Percentiles rank a stretch among this genome's conserved stretches.
Evolutionary conservation across 2,888 invertebrate species (phyloP).

Genomic region (Ornithoptera priamus): DNA sequence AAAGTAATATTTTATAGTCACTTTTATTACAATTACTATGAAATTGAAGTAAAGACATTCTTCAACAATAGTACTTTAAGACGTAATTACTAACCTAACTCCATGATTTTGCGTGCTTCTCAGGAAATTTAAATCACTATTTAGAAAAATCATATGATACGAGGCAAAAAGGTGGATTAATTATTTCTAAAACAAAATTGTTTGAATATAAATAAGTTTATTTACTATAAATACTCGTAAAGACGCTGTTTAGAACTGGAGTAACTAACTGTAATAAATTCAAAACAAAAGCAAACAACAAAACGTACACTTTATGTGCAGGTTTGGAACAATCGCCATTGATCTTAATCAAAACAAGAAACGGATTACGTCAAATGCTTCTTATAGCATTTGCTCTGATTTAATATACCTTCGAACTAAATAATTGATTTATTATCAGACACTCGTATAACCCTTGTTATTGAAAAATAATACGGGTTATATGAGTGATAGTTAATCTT

Average conservation of each 20-base stretch:
- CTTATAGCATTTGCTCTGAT: background rate
- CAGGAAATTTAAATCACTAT: background rate
- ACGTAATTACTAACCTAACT: background rate
- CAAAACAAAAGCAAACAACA: background rate
- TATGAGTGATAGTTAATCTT: no score
- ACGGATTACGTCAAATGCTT: slow-evolving; percentile 2
- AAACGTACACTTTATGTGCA: background rate
- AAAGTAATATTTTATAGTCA: no score
- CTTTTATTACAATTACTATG: no score
- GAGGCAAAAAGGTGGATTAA: background rate
- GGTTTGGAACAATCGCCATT: background rate
- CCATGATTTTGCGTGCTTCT: background rate
- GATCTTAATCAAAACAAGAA: background rate
- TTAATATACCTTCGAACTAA: background rate
- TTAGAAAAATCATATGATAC: background rate
- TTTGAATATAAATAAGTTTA: background rate
- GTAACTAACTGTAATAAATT: background rate
- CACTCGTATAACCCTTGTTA: background rate
- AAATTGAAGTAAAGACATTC: no score
- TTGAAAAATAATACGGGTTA: background rate
- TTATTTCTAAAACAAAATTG: background rate
- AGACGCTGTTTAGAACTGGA: background rate
- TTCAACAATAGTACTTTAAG: no score
- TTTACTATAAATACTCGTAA: background rate
- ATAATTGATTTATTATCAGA: background rate